Evolutionary conservation across 2,888 invertebrate species (phyloP).

Genomic region (Cremastinae sp.): DNA sequence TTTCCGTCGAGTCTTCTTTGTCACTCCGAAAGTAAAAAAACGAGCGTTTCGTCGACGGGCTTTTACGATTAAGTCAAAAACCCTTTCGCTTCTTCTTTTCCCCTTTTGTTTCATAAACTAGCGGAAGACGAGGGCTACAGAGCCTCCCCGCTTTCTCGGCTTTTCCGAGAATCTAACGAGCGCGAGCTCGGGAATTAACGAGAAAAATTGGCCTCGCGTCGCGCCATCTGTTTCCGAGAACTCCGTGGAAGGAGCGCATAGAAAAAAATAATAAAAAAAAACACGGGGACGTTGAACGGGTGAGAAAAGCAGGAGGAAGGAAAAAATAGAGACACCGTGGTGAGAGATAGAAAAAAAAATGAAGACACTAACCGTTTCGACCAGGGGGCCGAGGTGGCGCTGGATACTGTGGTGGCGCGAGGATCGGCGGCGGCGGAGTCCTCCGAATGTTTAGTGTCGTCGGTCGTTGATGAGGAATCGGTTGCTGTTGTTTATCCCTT

Average conservation of each 20-base stretch:
- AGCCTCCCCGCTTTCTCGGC: background rate
- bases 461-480: constrained; percentile 57
- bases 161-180: constrained; percentile 5
- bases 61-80: too few species aligned
- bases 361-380: constrained; percentile 77
- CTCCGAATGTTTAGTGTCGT: constrained; percentile 43
- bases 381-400: constrained; percentile 80
- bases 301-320: background rate
- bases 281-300: background rate
- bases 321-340: constrained; percentile 23
- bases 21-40: too few species aligned
- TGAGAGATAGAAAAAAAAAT: constrained; percentile 17
- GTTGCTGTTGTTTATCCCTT: constrained; percentile 49
- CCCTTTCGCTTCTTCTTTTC: too few species aligned
- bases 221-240: too few species aligned
- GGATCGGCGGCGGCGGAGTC: constrained; percentile 69
- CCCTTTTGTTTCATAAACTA: too few species aligned
- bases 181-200: background rate
- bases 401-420: constrained; percentile 79
- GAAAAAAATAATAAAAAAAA: background rate
- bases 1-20: too few species aligned
- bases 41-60: too few species aligned
- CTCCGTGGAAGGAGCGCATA: background rate
- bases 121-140: too few species aligned
- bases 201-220: background rate